Conservation (phyloP, 2,797 vertebrate species). For the Falco concolor region DNA sequence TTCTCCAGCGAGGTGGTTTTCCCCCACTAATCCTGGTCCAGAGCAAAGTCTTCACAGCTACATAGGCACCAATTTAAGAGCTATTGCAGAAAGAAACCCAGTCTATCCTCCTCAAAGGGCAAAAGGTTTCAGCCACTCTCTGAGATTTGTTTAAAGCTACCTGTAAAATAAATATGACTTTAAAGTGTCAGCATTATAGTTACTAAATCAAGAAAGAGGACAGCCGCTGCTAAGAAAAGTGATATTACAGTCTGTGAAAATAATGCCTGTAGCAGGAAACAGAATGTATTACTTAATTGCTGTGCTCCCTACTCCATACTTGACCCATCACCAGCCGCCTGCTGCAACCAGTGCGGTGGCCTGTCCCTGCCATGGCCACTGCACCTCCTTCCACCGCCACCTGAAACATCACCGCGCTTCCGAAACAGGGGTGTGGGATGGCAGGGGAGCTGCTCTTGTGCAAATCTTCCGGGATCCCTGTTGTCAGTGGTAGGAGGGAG, state of each 20-base stretch:
- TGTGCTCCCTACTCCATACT: accelerated
- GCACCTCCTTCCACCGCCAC: accelerated
- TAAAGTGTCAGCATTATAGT: background rate
- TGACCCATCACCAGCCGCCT: background rate
- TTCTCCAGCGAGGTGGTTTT: background rate
- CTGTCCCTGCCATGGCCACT: background rate
- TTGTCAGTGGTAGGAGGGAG: background rate
- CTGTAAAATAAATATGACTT: background rate
- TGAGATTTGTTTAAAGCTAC: background rate
- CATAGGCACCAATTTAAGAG: background rate
- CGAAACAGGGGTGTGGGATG: background rate
- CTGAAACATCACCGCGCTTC: accelerated
- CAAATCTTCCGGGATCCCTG: background rate
- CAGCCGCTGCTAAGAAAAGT: background rate
- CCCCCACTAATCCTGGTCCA: background rate
- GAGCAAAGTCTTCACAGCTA: background rate
- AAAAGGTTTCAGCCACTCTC: background rate
- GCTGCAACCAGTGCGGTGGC: background rate
- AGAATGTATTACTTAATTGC: background rate
- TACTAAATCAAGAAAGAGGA: background rate
- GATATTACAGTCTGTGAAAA: background rate
- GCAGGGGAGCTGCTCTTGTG: background rate
- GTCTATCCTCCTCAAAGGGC: background rate
- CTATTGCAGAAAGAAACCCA: background rate
- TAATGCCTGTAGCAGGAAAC: background rate